Conservation (phyloP, 2,113 vertebrate genomes). For the Pangasianodon gigas region DNA sequence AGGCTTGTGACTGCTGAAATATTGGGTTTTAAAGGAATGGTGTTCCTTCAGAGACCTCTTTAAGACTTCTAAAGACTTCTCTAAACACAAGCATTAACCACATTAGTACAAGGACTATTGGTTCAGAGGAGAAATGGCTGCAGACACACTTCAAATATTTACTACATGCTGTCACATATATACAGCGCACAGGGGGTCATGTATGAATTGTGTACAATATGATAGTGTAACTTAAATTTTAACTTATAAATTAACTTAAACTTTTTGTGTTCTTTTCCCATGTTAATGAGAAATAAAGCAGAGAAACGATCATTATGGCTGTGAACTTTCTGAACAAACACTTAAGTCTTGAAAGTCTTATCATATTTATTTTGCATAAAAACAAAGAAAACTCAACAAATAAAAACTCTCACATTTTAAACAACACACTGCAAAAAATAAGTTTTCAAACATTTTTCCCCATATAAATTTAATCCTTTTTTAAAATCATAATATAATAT, state of each 20-base stretch:
- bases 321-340: not conserved
- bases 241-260: conserved; percentile 8
- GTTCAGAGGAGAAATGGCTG: not conserved
- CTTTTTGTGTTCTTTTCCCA: not conserved
- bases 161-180: not conserved
- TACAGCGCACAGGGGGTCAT: not conserved
- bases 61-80: not conserved
- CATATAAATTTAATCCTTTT: not conserved
- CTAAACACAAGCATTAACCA: not conserved
- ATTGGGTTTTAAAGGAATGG: not conserved
- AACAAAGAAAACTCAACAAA: not conserved
- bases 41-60: not conserved
- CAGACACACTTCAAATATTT: not conserved
- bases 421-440: not conserved
- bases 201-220: not conserved
- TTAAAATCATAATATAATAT: not conserved
- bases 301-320: not conserved
- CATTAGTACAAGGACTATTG: not conserved
- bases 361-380: conserved; percentile 18
- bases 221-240: not conserved
- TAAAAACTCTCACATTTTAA: not conserved
- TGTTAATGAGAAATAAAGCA: conserved; percentile 5
- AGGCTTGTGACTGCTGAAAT: conserved; percentile 51
- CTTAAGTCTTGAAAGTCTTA: not conserved
- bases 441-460: not conserved